Evolutionary conservation across 1,140 invertebrate genomes (phyloP).

Genomic region (Heliconius nattereri): DNA sequence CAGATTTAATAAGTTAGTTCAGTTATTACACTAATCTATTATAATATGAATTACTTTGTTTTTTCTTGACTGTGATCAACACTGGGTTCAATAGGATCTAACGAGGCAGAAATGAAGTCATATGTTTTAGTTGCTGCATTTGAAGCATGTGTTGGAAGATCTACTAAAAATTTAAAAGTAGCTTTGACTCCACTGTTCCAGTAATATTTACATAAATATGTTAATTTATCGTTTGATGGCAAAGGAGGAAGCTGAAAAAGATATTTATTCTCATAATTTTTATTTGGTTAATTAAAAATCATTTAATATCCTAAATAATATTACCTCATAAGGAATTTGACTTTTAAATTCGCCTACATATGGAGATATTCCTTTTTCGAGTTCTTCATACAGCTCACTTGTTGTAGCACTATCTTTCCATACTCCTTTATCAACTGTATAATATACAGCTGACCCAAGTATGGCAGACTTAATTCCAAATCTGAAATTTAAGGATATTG

Average conservation of each 20-base stretch:
- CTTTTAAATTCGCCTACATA: constrained; percentile 80
- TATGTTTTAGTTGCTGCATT: constrained; percentile 69
- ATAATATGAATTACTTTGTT: constrained; percentile 41
- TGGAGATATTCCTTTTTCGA: constrained; percentile 78
- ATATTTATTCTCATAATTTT: background rate
- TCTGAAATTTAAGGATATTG: constrained; percentile 54
- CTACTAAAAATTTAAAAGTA: constrained; percentile 78
- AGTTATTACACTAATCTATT: constrained; percentile 26
- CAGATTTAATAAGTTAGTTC: constrained; percentile 45
- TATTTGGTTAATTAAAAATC: background rate
- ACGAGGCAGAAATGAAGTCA: constrained; percentile 56
- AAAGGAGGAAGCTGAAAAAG: constrained; percentile 80
- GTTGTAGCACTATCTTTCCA: constrained; percentile 81
- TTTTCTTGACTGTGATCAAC: constrained; percentile 49
- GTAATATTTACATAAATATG: constrained; percentile 79
- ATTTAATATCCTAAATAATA: constrained; percentile 18
- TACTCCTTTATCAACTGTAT: constrained; percentile 81
- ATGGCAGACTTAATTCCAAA: constrained; percentile 81
- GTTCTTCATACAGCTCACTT: constrained; percentile 73
- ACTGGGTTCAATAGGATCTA: constrained; percentile 53
- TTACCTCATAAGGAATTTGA: constrained; percentile 81
- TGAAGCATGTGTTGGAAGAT: constrained; percentile 73
- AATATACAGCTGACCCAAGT: constrained; percentile 78
- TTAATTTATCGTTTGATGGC: constrained; percentile 77
- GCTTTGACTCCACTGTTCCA: constrained; percentile 82